Base-by-base conservation (phyloP, 2,113 vertebrate genomes). In the Petrocephalus microphthalmus region DNA sequence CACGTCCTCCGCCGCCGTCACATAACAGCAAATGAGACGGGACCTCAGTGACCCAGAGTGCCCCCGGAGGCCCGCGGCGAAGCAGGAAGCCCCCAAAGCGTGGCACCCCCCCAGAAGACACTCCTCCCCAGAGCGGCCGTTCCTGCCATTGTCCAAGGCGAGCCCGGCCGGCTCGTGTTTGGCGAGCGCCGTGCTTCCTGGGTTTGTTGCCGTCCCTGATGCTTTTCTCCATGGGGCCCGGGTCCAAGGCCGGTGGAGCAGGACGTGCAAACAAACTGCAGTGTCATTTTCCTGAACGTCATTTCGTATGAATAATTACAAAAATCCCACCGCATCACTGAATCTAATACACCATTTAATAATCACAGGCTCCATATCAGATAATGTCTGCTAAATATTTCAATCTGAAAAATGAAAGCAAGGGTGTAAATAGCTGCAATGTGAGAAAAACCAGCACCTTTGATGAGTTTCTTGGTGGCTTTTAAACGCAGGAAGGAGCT, bases 71-170 rank as follows among this genome's bases (percentile, higher is more conserved):
- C 57, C 82, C 89, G 88, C 89, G 87, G 87, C 67, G 4, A 87
- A 93, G 42, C 89, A 94, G 95, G 94, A 95, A 95, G 91, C 89
- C 33, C 91, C 25, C 60, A 29, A 13, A 91, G 92, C 93, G 95
- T 94, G 94, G 94, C 94, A 87, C 91, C 15, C 88, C 87, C 85
- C 88, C 56, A 67, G 87, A 93, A 94, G 92, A 93, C 92, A 92
- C 93, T 91, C 90, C 92, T 90, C 88, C 25, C 20, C 88, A 89
- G 91, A 86, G 82, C 90, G 89, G 89, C 92, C 67, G 78, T 95
- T 96, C 95, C 95, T 94, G 93, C 93, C 89, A 93, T 96, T 96
- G 94, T 96, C 92, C 91, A 87, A 85, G 85, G 87, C 91, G 91
- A 78, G 89, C 89, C 90, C 92, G 90, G 90, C 91, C 94, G 92